Evolutionary conservation across 1,140 invertebrate species (phyloP), one percentile per base, ranked within the genome.

Genomic region (Drosophila saltans): DNA sequence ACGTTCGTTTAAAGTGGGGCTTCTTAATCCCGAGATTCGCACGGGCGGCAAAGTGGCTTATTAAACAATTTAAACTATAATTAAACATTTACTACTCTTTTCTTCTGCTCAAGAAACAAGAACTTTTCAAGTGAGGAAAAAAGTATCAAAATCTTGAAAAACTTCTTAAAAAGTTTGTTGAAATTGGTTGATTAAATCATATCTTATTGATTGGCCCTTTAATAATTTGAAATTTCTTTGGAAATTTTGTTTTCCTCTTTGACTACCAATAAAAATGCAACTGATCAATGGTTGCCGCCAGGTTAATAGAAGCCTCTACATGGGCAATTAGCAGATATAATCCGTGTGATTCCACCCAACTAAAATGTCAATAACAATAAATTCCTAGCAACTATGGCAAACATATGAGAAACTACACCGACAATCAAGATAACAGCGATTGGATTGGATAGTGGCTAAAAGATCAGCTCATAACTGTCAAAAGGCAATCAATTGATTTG

Each of bases 321-420:
- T 3, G 52, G 63, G 74, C 71, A 88, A 88, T 88, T 89, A 88
- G 80, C 52, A 89, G 84, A 89, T 89, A 73, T 89, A 84, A 90
- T 89, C 84, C 85, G 84, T 89, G 84, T 89, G 85, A 90, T 89
- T 89, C 75, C 64, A 72, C 43, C 75, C 85, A 70, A 89, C 73
- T 78, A 75, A 89, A 89, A 84, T 83, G 84, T 83, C 84, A 88
- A 88, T 88, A 89, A 89, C 84, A 88, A 88, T 84, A 89, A 89
- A 88, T 84, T 89, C 78, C 66, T 72, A 64, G 75, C 82, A 76
- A 78, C 67, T 63, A 63, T 41, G 33, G 60, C 24, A 36, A 61
- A 62, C 28, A 66, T 59, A 60, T 39, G 26, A 28, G 45, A 26
- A 52, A 52, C 28, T 75, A 55, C 64, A 63, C 26, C 28, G 65